Evolutionary conservation across 2,888 invertebrate species (phyloP).

Genomic region (Euspilapteryx auroguttella): DNA sequence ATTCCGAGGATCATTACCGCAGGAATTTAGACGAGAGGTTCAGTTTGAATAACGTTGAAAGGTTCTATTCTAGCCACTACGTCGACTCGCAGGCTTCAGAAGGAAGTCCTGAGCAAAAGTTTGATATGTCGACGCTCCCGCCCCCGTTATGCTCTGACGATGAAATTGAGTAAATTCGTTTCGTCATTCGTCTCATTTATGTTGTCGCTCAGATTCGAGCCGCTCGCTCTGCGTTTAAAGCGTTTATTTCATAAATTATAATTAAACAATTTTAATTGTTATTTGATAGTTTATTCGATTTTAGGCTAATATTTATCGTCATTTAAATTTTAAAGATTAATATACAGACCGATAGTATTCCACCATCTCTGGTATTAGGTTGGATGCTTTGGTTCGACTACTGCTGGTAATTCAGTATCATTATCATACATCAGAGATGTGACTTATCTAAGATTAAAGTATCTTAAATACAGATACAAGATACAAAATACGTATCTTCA

Average conservation of each 20-base stretch:
- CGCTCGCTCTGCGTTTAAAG: conserved; percentile 21
- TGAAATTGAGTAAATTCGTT: conserved; percentile 58
- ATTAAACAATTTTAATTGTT: conserved; percentile 38
- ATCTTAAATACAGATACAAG: no score
- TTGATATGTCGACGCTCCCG: conserved; percentile 76
- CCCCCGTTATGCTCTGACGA: conserved; percentile 76
- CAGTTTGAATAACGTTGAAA: conserved; percentile 47
- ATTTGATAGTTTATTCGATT: conserved; percentile 18
- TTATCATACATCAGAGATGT: no score
- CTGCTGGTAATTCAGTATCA: no score
- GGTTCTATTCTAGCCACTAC: conserved; percentile 54
- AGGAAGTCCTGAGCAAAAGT: conserved; percentile 71
- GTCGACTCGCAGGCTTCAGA: conserved; percentile 65
- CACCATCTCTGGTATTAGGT: no score
- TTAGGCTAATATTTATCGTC: conserved; percentile 34
- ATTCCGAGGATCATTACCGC: conserved; percentile 22
- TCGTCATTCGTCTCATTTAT: no score
- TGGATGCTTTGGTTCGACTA: no score
- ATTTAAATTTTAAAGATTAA: conserved; percentile 15
- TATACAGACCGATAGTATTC: no score
- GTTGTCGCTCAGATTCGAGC: no score
- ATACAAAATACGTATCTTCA: no score
- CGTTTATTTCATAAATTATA: conserved; percentile 30
- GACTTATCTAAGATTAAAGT: no score
- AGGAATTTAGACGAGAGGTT: conserved; percentile 50